Evolutionary conservation across 2,888 invertebrate species (phyloP).

Genomic region (Spodoptera picta): DNA sequence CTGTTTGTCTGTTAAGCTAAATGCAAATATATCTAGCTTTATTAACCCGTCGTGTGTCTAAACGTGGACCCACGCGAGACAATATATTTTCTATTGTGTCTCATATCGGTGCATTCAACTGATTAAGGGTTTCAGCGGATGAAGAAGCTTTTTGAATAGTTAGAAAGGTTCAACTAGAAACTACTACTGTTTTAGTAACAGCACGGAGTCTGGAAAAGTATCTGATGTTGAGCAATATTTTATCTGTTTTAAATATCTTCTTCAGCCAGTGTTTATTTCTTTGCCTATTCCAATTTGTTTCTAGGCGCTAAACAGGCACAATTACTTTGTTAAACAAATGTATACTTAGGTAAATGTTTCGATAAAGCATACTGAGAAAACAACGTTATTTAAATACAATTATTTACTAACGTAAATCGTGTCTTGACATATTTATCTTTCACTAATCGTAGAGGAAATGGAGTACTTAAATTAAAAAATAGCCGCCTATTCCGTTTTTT

Average conservation of each 20-base stretch:
- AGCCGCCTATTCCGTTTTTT: too few relatives aligned
- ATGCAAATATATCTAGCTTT: too few relatives aligned
- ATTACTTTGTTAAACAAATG: slow-evolving; percentile 3
- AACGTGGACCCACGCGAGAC: too few relatives aligned
- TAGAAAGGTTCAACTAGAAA: too few relatives aligned
- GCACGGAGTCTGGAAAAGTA: background rate
- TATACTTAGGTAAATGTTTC: slow-evolving; percentile 14
- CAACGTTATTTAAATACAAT: background rate
- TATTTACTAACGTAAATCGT: background rate
- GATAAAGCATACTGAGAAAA: slow-evolving; percentile 1
- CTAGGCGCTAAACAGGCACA: slow-evolving; percentile 4
- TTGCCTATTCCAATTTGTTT: slow-evolving; percentile 2
- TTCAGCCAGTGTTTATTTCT: slow-evolving; percentile 8
- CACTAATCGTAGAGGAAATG: slow-evolving; percentile 7
- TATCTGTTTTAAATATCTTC: background rate
- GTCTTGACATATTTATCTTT: background rate
- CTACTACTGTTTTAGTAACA: too few relatives aligned
- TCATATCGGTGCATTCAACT: too few relatives aligned
- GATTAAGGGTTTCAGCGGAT: too few relatives aligned
- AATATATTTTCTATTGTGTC: too few relatives aligned
- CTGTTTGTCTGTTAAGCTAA: too few relatives aligned
- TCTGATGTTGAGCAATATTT: too few relatives aligned
- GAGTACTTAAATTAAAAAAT: background rate
- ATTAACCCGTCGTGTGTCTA: too few relatives aligned
- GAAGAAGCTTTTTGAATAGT: too few relatives aligned